These are phyloP conservation scores for Palythoa caribaeorum DNA, from an alignment of 92 coral and sea anemone species.

Conservation along the genomic window DNA sequence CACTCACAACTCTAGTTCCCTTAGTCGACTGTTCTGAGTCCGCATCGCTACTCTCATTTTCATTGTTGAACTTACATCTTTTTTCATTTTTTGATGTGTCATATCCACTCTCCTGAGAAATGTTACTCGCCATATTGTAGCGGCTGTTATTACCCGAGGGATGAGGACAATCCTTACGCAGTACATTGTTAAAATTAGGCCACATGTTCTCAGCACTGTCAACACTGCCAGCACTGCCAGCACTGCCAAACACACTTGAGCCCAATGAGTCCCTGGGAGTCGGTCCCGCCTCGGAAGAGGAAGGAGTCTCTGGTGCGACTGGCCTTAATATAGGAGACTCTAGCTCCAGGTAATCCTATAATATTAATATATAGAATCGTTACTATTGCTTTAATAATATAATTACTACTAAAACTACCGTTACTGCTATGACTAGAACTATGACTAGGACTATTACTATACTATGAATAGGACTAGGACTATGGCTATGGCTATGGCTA, in stretches of 20 bases:
- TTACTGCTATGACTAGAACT: not conserved
- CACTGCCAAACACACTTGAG: constrained; percentile 81
- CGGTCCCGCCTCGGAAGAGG: constrained; percentile 75
- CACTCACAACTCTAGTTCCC: constrained; percentile 31
- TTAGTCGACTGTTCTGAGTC: constrained; percentile 48
- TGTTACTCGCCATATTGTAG: constrained; percentile 2
- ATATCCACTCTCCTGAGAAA: constrained; percentile 42
- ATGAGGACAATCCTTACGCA: not conserved
- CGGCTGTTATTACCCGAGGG: not conserved
- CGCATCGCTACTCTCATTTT: constrained; percentile 8
- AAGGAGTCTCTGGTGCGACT: constrained; percentile 73
- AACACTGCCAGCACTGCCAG: constrained; percentile 42
- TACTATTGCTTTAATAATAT: not conserved
- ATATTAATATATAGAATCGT: not conserved
- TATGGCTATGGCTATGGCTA: not conserved
- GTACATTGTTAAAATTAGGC: constrained; percentile 12
- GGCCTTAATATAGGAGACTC: constrained; percentile 64
- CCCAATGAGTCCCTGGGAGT: constrained; percentile 81
- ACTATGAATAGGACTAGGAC: not conserved
- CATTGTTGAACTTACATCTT: not conserved
- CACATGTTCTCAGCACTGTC: constrained; percentile 59
- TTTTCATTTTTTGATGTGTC: constrained; percentile 25
- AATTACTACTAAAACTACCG: not conserved
- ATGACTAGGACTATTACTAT: not conserved
- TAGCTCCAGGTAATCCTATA: constrained; percentile 84